A percentile compares a stretch with the other conserved stretches of the same genome.
Evolutionary conservation across 2,888 invertebrate species (phyloP).

Genomic region (Xestia sexstrigata): DNA sequence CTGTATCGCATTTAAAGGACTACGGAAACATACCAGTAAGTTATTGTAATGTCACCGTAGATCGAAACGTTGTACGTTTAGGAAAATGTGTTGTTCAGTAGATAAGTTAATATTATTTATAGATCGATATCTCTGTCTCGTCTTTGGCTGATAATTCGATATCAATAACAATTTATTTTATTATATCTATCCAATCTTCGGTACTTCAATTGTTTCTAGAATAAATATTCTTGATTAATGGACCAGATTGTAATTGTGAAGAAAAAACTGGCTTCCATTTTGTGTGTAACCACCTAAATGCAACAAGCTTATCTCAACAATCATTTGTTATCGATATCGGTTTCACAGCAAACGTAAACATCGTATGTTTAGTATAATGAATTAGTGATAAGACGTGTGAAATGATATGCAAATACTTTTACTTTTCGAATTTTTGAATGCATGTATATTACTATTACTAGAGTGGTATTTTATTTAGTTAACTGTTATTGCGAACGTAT

Average conservation of each 20-base stretch:
- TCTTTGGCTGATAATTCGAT: constrained; percentile 49
- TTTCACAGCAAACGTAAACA: constrained; percentile 45
- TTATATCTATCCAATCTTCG: constrained; percentile 2
- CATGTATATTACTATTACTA: constrained; percentile 41
- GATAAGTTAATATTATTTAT: constrained; percentile 42
- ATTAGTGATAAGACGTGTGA: constrained; percentile 48
- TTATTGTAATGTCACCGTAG: constrained; percentile 62
- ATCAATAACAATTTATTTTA: constrained; percentile 58
- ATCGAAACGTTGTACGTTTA: constrained; percentile 36
- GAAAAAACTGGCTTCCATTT: constrained; percentile 30
- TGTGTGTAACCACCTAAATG: constrained; percentile 15
- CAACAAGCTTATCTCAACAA: constrained; percentile 39
- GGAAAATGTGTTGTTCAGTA: constrained; percentile 53
- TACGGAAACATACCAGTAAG: constrained; percentile 84
- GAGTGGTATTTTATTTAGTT: constrained; percentile 6
- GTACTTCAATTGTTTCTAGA: constrained; percentile 25
- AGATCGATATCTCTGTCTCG: constrained; percentile 50
- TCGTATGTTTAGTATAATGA: constrained; percentile 47
- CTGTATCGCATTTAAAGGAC: constrained; percentile 85
- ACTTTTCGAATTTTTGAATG: constrained; percentile 34
- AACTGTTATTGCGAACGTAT: neutral
- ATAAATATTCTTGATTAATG: constrained; percentile 9
- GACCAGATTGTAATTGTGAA: neutral
- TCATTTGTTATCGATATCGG: constrained; percentile 60
- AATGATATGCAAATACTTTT: constrained; percentile 41